Base-by-base conservation (phyloP, 1,140 invertebrate species). In the Drosophila pectinifera region DNA sequence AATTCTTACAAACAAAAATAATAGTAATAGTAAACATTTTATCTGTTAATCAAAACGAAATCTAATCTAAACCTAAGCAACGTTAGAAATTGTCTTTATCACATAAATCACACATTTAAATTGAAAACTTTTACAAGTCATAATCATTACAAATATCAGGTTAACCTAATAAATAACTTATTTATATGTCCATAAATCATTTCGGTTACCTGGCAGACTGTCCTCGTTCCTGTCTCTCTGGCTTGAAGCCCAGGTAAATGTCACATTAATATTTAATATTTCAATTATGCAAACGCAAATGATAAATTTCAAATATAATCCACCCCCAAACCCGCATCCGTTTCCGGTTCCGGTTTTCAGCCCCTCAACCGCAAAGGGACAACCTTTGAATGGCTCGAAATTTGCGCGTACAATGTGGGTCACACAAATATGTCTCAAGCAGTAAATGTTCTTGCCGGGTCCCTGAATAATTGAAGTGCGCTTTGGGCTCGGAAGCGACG, bases 221-320 rank as follows among this genome's bases (percentile, higher is more conserved):
- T 20, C 8, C 13, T 62, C 18, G 59, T 26, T 28, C 8, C 7
- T 10, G n/a, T 22, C 49, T 24, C 48, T 20, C n/a, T n/a, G n/a
- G 45, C 31, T 14, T 24, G 22, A 16, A 36, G 24, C 5, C 62
- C 65, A 59, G 67, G 54, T 51, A 73, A 73, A 77, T 53, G 61
- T 65, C 54, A 56, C 57, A 61, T 49, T 62, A 88, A 86, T 86
- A 88, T 79, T 86, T 88, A 69, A 86, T 88, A 76, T 79, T 79
- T 82, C 70, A 88, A 86, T 86, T 88, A 86, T 88, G 70, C 70
- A 82, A 55, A 74, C 79, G 58, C 78, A 88, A 83, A 88, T 76
- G 69, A 73, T 64, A 76, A 79, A 63, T 68, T 80, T 82, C 45
- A 61, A 72, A 83, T 54, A 57, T 57, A 64, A 22, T 63, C 41